These are phyloP conservation scores for Eucidaris tribuloides DNA, from an alignment of 35 echinoderm and acorn worm genomes.

Conservation along the genomic window DNA sequence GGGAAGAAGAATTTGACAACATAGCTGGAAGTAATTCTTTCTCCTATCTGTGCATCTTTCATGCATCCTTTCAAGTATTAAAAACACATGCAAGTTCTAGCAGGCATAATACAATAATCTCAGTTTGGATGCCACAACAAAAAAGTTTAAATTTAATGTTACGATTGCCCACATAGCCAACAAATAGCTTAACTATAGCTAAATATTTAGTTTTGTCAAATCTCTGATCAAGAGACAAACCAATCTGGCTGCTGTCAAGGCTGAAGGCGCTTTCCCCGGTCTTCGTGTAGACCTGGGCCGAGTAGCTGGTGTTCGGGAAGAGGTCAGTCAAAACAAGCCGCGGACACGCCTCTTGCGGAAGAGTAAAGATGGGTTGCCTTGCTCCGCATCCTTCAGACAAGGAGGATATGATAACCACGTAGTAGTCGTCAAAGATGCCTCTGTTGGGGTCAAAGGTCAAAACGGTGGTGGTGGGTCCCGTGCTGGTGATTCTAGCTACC, in stretches of 20 bases:
- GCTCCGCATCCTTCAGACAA: neutral
- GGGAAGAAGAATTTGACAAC: no score
- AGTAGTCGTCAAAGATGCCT: constrained; percentile 24
- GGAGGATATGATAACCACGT: constrained; percentile 1
- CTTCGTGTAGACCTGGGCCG: neutral
- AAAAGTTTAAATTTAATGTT: no score
- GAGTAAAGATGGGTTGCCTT: constrained; percentile 1
- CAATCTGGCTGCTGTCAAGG: neutral
- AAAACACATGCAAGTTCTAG: no score
- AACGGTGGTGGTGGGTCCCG: neutral
- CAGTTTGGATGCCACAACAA: no score
- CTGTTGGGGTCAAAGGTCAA: neutral
- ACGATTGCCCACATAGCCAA: no score
- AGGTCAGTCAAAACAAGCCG: neutral
- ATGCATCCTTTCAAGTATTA: no score
- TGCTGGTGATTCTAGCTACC: neutral
- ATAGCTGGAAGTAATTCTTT: no score
- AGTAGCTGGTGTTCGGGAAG: neutral
- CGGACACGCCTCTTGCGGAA: neutral
- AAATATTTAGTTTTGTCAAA: no score
- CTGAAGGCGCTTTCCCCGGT: neutral
- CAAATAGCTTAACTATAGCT: no score
- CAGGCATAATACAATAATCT: no score
- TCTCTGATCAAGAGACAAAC: constrained; percentile 6
- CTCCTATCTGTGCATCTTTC: no score